Percentiles rank a stretch among this genome's conserved stretches.
Conservation (phyloP, 2,888 invertebrate species). For the Drosophila parthenogenetica region DNA sequence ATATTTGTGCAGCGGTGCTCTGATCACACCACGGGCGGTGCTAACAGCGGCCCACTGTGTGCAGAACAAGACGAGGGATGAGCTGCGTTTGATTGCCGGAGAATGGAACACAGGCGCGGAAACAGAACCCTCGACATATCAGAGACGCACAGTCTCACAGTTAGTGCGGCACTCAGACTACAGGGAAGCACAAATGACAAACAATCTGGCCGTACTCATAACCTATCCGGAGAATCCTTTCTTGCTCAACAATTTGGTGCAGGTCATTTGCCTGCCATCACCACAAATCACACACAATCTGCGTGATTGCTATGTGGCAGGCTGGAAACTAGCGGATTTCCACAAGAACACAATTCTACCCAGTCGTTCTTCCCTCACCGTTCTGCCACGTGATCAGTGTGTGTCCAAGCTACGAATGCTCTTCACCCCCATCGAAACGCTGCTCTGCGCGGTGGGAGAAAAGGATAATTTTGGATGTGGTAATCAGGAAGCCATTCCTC, state of each 20-base stretch:
- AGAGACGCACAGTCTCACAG: conserved; percentile 45
- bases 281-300: conserved; percentile 51
- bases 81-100: conserved; percentile 54
- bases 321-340: conserved; percentile 52
- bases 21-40: conserved; percentile 54
- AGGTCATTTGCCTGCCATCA: conserved; percentile 60
- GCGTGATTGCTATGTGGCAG: conserved; percentile 64
- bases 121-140: conserved; percentile 53
- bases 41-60: conserved; percentile 62
- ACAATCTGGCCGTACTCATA: conserved; percentile 59
- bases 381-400: conserved; percentile 63
- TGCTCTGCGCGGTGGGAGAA: conserved; percentile 64
- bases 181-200: conserved; percentile 33
- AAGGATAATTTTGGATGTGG: conserved; percentile 58
- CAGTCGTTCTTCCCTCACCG: conserved; percentile 54
- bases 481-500: conserved; percentile 49
- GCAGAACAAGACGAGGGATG: background rate
- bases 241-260: conserved; percentile 45
- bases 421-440: conserved; percentile 50
- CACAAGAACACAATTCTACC: conserved; percentile 39
- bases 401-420: conserved; percentile 52
- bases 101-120: conserved; percentile 67
- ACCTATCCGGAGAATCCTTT: conserved; percentile 38
- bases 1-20: conserved; percentile 63
- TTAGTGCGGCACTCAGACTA: conserved; percentile 58